Evolutionary conservation across 64 coral and sea anemone genomes (phyloP).

Genomic region (Acropora yongei): DNA sequence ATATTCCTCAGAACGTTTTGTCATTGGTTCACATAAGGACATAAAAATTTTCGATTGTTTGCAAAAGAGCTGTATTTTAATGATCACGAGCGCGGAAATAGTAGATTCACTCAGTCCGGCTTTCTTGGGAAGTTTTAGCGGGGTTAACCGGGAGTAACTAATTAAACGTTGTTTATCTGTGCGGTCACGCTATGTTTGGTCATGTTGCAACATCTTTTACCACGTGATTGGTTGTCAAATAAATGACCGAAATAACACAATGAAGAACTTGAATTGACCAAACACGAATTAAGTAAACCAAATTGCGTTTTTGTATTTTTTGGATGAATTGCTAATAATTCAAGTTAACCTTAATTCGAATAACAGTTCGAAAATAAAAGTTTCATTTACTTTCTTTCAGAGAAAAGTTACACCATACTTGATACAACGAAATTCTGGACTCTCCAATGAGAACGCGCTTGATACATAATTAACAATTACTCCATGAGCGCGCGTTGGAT

Average conservation of each 20-base stretch:
- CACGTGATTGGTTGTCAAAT: background rate
- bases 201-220: background rate
- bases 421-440: too few relatives aligned
- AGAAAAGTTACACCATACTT: too few relatives aligned
- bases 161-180: background rate
- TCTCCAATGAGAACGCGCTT: too few relatives aligned
- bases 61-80: background rate
- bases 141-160: background rate
- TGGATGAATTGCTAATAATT: too few relatives aligned
- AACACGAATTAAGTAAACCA: background rate
- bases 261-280: background rate
- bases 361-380: too few relatives aligned
- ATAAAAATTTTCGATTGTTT: background rate
- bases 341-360: too few relatives aligned
- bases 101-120: background rate
- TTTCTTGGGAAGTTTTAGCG: background rate
- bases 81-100: background rate
- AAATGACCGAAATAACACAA: background rate
- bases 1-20: background rate
- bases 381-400: too few relatives aligned
- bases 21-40: background rate
- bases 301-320: background rate
- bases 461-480: too few relatives aligned
- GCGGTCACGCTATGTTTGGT: too few relatives aligned
- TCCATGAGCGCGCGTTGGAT: too few relatives aligned